Conservation (phyloP, 2,888 invertebrate genomes). For the Brachypalpus laphriformis region DNA sequence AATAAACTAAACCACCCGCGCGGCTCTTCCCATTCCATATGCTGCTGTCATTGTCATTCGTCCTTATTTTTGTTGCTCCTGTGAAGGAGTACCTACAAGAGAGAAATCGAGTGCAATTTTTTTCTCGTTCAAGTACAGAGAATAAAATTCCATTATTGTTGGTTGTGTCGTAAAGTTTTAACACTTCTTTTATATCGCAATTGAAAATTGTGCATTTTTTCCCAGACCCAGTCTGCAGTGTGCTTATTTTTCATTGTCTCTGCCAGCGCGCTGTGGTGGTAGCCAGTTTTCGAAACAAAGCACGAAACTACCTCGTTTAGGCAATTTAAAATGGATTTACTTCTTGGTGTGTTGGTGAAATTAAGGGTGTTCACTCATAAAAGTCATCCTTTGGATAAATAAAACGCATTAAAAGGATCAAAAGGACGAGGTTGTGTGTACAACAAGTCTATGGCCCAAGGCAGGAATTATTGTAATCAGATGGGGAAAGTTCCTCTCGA, state of each 20-base stretch:
- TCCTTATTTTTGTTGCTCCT: conserved; percentile 39
- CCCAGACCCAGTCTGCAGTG: background rate
- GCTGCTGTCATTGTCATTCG: conserved; percentile 60
- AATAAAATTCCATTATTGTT: conserved; percentile 73
- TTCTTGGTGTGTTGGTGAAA: conserved; percentile 66
- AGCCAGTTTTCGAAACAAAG: conserved; percentile 27
- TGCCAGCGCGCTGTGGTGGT: background rate
- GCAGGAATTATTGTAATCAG: conserved; percentile 65
- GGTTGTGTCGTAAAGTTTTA: conserved; percentile 74
- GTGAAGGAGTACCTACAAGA: background rate
- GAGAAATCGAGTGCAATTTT: conserved; percentile 37
- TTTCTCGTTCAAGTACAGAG: conserved; percentile 41
- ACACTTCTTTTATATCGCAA: conserved; percentile 72
- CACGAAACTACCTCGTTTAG: conserved; percentile 67
- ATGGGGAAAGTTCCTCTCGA: conserved; percentile 28
- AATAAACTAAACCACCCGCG: conserved; percentile 56
- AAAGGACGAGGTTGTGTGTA: conserved; percentile 46
- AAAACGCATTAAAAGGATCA: conserved; percentile 71
- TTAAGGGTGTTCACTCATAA: conserved; percentile 73
- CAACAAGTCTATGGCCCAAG: conserved; percentile 27
- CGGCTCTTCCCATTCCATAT: conserved; percentile 18
- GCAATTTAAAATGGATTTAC: conserved; percentile 73
- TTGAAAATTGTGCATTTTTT: conserved; percentile 64
- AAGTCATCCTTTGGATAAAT: conserved; percentile 73
- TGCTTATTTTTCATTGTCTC: conserved; percentile 55